A percentile compares a stretch with the other conserved stretches of the same genome.
phyloP scores from a whole-genome alignment of 2,113 vertebrate species.

The Rhea americana region DNA sequence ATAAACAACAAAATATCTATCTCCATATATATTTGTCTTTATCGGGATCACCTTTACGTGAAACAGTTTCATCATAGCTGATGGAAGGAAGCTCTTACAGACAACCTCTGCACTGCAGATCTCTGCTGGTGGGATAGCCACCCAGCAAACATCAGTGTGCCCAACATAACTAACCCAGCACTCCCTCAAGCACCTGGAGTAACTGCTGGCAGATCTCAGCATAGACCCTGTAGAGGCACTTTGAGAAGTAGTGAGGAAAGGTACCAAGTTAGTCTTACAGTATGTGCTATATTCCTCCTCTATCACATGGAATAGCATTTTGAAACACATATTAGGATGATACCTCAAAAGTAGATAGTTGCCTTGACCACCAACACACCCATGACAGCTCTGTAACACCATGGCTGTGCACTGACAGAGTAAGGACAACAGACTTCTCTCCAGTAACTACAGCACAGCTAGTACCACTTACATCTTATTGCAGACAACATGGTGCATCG shows the following conservation, averaged over 20 bases:
- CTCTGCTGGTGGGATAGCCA: neutral
- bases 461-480: neutral
- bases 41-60: neutral
- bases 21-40: neutral
- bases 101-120: neutral
- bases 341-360: neutral
- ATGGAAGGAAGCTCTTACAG: neutral
- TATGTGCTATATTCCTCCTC: neutral
- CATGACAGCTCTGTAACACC: neutral
- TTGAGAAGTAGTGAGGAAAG: neutral
- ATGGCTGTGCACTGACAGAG: neutral
- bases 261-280: neutral
- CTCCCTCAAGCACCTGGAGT: neutral
- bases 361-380: neutral
- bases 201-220: neutral
- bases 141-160: accelerated
- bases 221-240: neutral
- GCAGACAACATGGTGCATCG: neutral
- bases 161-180: neutral
- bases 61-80: neutral
- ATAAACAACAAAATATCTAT: neutral
- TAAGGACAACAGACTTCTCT: neutral
- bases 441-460: neutral
- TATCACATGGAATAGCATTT: neutral
- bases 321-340: neutral